These are phyloP conservation scores for Oxycera nigricornis DNA, from an alignment of 2,888 invertebrate genomes.

Conservation along the genomic window DNA sequence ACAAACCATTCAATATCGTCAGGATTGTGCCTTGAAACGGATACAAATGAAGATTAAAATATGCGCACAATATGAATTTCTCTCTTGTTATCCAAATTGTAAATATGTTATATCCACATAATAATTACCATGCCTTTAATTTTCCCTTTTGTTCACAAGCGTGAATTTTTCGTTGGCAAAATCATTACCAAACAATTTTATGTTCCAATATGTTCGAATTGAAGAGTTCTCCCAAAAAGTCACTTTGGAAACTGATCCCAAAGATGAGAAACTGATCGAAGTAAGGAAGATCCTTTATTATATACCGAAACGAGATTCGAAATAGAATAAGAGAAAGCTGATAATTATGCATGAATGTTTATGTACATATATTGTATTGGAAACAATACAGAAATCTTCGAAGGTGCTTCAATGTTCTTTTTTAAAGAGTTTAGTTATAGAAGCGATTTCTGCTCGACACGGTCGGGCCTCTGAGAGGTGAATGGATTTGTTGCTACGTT, in stretches of 20 bases:
- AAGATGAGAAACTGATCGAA: neutral
- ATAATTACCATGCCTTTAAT: conserved; percentile 11
- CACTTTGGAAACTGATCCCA: neutral
- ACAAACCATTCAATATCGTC: too few species aligned
- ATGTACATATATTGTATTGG: conserved; percentile 36
- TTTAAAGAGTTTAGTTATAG: conserved; percentile 7
- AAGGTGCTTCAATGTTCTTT: conserved; percentile 3
- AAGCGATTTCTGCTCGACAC: conserved; percentile 19
- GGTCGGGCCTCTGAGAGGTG: conserved; percentile 13
- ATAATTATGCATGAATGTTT: conserved; percentile 14
- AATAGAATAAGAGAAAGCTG: conserved; percentile 13
- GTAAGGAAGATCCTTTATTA: conserved; percentile 2
- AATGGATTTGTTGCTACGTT: conserved; percentile 32
- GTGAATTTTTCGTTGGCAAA: neutral
- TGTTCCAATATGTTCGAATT: neutral
- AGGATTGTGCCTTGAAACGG: too few species aligned
- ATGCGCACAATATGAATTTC: conserved; percentile 30
- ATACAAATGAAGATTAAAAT: conserved; percentile 6
- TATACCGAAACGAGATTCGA: conserved; percentile 24
- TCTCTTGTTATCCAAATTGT: conserved; percentile 11
- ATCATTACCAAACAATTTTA: neutral
- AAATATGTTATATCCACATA: neutral
- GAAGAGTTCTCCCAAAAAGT: neutral
- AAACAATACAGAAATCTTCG: conserved; percentile 29
- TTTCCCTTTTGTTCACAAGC: conserved; percentile 29